phyloP scores from a whole-genome alignment of 2,113 vertebrate genomes.

The Callocephalon fimbriatum region DNA sequence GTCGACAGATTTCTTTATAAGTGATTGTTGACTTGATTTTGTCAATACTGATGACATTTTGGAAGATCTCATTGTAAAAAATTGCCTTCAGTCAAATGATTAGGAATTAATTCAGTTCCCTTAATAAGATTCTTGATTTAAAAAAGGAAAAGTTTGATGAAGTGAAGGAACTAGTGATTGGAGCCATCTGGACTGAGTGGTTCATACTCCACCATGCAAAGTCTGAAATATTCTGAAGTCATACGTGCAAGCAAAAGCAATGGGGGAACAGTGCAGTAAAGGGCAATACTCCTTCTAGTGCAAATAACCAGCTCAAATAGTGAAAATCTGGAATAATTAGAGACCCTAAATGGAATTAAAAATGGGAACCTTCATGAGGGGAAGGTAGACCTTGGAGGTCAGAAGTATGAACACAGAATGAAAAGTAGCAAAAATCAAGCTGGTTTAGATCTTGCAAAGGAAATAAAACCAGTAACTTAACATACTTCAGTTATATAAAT shows the following conservation, averaged over 20 bases:
- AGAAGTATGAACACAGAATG: background rate
- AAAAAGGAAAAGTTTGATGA: background rate
- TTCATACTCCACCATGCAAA: background rate
- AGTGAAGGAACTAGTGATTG: background rate
- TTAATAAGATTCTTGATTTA: background rate
- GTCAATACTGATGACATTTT: background rate
- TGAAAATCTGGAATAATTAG: background rate
- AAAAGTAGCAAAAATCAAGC: background rate
- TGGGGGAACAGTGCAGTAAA: background rate
- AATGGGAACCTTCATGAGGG: background rate
- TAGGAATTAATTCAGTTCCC: background rate
- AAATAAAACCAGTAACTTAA: conserved; percentile 14
- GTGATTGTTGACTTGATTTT: background rate
- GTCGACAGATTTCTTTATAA: background rate
- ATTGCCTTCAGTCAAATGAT: background rate
- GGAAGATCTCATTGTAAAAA: background rate
- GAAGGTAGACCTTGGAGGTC: background rate
- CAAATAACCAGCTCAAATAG: background rate
- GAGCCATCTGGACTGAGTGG: background rate
- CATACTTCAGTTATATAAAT: background rate
- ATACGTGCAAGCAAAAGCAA: background rate
- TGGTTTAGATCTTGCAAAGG: background rate
- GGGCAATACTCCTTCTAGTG: background rate
- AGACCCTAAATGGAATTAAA: background rate
- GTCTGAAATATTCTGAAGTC: background rate